Percentiles rank a stretch among this genome's conserved stretches.
These are phyloP conservation scores for Drosophila orena DNA, from an alignment of 1,140 invertebrate species.

Conservation along the genomic window DNA sequence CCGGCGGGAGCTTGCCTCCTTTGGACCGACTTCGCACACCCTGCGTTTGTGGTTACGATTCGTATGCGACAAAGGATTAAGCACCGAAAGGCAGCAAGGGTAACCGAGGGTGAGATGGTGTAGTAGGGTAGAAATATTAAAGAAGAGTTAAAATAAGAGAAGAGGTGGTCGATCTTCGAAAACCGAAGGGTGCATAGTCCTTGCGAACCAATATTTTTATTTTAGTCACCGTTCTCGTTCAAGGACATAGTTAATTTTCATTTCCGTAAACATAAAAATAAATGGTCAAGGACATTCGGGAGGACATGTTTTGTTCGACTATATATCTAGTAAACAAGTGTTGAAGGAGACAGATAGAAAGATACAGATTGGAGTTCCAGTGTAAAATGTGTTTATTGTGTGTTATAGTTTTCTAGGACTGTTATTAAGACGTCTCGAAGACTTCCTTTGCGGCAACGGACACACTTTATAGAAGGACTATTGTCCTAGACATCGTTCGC, in stretches of 20 bases:
- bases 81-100: conserved; percentile 45
- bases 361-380: conserved; percentile 23
- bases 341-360: conserved; percentile 15
- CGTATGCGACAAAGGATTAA: conserved; percentile 25
- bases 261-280: no score
- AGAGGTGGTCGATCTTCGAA: conserved; percentile 6
- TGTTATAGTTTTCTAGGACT: conserved; percentile 37
- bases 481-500: neutral
- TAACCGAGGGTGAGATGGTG: conserved; percentile 20
- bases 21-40: conserved; percentile 63
- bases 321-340: conserved; percentile 23
- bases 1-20: conserved; percentile 67
- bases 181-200: conserved; percentile 9
- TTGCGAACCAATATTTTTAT: neutral
- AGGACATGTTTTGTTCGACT: neutral
- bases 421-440: conserved; percentile 28
- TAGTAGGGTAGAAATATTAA: conserved; percentile 38
- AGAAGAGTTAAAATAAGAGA: conserved; percentile 53
- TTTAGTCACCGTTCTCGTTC: no score
- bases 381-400: conserved; percentile 50
- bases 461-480: conserved; percentile 12
- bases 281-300: neutral
- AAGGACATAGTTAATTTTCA: no score
- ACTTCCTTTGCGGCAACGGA: conserved; percentile 7
- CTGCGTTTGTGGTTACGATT: conserved; percentile 37